These are phyloP conservation scores for Brevimyrus niger DNA, from an alignment of 2,113 vertebrate genomes.

Conservation along the genomic window DNA sequence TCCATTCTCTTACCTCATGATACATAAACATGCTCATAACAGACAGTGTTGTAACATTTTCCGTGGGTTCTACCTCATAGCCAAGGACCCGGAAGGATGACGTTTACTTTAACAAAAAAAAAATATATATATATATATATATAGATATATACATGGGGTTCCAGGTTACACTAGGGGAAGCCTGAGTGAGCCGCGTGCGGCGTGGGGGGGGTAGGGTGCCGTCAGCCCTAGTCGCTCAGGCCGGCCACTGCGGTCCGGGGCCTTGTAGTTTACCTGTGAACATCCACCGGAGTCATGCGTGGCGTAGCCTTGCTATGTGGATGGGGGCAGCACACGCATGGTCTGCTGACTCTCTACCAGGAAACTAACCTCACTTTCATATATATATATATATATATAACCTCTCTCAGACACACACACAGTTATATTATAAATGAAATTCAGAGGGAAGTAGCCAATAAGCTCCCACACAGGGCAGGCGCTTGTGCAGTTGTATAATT, in stretches of 20 bases:
- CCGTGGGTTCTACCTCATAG: conserved; percentile 70
- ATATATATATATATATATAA: too few species aligned
- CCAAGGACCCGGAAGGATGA: conserved; percentile 61
- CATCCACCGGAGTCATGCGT: not conserved
- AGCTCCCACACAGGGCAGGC: not conserved
- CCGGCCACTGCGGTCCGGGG: conserved; percentile 27
- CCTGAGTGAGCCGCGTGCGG: conserved; percentile 47
- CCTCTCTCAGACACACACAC: too few species aligned
- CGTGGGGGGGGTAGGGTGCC: conserved; percentile 56
- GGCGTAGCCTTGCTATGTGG: not conserved
- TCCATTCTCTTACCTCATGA: conserved; percentile 70
- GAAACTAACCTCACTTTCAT: not conserved
- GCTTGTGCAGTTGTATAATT: not conserved
- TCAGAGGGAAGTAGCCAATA: not conserved
- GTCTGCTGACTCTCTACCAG: not conserved
- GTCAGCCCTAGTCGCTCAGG: conserved; percentile 46
- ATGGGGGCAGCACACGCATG: not conserved
- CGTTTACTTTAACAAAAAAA: conserved; percentile 42
- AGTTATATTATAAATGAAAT: too few species aligned
- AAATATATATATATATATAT: conserved; percentile 29
- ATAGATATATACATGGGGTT: conserved; percentile 23
- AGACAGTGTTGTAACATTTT: conserved; percentile 64
- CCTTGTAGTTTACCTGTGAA: not conserved
- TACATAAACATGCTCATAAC: conserved; percentile 61
- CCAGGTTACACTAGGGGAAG: conserved; percentile 46